Evolutionary conservation across 2,888 invertebrate genomes (phyloP).

Genomic region (Scaptomyza polygonia): DNA sequence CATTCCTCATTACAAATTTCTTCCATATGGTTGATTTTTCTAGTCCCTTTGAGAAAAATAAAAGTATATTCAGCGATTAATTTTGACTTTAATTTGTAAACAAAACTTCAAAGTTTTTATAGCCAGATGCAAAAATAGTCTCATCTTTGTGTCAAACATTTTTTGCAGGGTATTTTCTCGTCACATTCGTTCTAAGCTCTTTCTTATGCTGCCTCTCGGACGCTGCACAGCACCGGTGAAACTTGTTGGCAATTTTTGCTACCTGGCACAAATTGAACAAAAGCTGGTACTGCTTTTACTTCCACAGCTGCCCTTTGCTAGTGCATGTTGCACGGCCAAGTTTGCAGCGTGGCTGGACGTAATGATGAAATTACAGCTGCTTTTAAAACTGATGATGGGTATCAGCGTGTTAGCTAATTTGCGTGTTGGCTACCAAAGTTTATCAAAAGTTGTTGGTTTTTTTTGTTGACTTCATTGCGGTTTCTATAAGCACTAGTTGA

Average conservation of each 20-base stretch:
- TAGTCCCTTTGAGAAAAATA: no score
- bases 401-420: slow-evolving; percentile 61
- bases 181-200: not conserved
- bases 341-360: slow-evolving; percentile 41
- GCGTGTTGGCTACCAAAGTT: slow-evolving; percentile 43
- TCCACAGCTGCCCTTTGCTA: slow-evolving; percentile 5
- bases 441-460: slow-evolving; percentile 30
- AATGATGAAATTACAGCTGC: slow-evolving; percentile 66
- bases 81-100: no score
- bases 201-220: slow-evolving; percentile 38
- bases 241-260: slow-evolving; percentile 57
- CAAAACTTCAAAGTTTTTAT: no score
- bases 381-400: slow-evolving; percentile 50
- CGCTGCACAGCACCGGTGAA: slow-evolving; percentile 43
- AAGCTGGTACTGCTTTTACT: slow-evolving; percentile 22
- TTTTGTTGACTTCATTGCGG: slow-evolving; percentile 7
- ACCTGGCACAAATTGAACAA: slow-evolving; percentile 41
- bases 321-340: slow-evolving; percentile 33
- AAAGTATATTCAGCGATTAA: no score
- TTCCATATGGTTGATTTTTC: no score
- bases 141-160: no score
- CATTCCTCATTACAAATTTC: no score
- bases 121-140: no score
- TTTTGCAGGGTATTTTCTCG: not conserved
- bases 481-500: slow-evolving; percentile 5